Evolutionary conservation across 2,888 invertebrate genomes (phyloP), one percentile per base, ranked within the genome.

Genomic region (Mechanitis messenoides): DNA sequence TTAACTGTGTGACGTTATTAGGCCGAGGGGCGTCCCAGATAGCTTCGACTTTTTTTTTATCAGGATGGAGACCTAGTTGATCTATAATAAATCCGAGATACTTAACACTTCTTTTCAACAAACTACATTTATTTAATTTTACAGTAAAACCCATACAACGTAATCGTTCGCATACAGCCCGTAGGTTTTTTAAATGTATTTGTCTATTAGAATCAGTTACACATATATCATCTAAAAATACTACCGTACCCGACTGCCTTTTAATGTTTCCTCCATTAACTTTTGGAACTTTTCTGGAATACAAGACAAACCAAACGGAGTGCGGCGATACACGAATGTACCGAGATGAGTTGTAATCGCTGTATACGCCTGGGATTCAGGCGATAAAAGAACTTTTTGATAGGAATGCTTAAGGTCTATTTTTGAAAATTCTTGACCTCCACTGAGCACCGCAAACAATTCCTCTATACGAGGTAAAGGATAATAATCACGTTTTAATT

Each of bases 71-170:
- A 0, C 69, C 71, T 4, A 59, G 9, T 55, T 62, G 68, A 53
- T 68, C 58, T 3, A 71, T 71, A 6, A 63, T 58, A 57, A 65
- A 68, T 0, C 70, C 71, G 5, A 71, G 33, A 58, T 71, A 72
- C 6, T 54, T 53, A 6, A 61, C 62, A 33, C 53, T 33, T n/a
- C 35, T 20, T 35, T 45, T 38, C 45, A 62, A 58, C 35, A 62
- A 61, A 7, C 38, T 45, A 45, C 61, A 62, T 33, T 62, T 61
- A 28, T 38, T 20, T 35, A 56, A 55, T 45, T 59, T 61, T 20
- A 20, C 20, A 20, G 20, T 20, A 31, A 62, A 20, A n/a, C 62
- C 64, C n/a, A 35, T 47, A 11, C 20, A 20, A 56, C 31, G 35
- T 55, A 60, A 53, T n/a, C 56, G 28, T 35, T 46, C 7, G 4